Conservation (phyloP, 2,797 vertebrate species). For the Margarornis squamiger region DNA sequence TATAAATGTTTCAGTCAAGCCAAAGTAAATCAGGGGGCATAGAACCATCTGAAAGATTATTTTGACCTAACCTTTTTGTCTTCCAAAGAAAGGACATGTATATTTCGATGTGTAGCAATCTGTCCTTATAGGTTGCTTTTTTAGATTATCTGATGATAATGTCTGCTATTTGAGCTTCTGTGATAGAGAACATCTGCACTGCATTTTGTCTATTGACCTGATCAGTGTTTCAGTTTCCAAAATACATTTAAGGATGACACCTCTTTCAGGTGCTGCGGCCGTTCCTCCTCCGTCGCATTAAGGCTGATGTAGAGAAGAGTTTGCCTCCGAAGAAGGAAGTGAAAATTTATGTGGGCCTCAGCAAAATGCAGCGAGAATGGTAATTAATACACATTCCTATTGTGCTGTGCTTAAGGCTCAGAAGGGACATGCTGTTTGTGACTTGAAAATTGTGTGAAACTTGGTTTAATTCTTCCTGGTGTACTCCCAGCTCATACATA, state of each 20-base stretch:
- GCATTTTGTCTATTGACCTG: neutral
- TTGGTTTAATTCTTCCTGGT: neutral
- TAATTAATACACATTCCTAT: constrained; percentile 26
- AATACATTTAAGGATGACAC: rapidly evolving
- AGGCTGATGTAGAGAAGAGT: constrained; percentile 98
- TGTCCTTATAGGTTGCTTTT: neutral
- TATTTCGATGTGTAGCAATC: neutral
- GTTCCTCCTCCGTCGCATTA: constrained; percentile 96
- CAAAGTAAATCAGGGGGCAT: neutral
- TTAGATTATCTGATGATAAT: neutral
- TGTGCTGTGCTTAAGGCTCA: neutral
- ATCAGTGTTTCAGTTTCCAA: neutral
- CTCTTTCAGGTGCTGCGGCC: constrained; percentile 88
- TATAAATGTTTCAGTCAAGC: neutral
- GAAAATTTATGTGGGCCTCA: constrained; percentile 98
- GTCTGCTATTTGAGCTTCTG: neutral
- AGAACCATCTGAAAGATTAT: neutral
- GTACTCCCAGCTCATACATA: rapidly evolving
- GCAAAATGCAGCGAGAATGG: constrained; percentile 99
- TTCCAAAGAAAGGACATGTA: neutral
- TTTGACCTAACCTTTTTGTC: neutral
- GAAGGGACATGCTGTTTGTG: neutral
- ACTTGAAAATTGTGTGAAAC: neutral
- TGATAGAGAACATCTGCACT: neutral
- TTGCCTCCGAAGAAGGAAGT: constrained; percentile 97